phyloP scores from a whole-genome alignment of 2,797 vertebrate species.

The Enteromius afrohamiltoni region DNA sequence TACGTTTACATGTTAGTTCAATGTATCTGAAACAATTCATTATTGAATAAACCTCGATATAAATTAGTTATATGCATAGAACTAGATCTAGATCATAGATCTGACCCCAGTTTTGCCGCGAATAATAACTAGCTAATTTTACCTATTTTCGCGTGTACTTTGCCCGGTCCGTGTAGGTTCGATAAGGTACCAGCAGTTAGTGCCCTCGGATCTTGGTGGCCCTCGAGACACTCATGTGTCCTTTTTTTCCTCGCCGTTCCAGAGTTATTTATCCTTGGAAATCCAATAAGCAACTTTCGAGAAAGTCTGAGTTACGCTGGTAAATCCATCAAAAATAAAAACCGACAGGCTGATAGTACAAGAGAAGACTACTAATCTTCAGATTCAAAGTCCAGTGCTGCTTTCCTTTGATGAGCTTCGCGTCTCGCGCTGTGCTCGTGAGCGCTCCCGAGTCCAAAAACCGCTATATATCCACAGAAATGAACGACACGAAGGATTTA shows the following conservation, averaged over 20 bases:
- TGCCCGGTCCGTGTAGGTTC: conserved; percentile 43
- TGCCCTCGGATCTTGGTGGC: conserved; percentile 55
- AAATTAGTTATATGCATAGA: not conserved
- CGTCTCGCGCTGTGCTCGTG: conserved; percentile 30
- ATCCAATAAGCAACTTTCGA: conserved; percentile 23
- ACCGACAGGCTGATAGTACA: conserved; percentile 35
- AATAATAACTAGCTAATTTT: not conserved
- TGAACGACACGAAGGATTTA: conserved; percentile 14
- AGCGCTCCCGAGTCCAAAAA: conserved; percentile 44
- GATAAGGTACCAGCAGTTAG: conserved; percentile 48
- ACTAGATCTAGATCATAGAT: not conserved
- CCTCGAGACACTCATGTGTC: conserved; percentile 69
- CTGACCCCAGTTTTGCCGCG: not conserved
- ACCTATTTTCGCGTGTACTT: conserved; percentile 52
- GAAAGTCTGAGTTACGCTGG: conserved; percentile 34
- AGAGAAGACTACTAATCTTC: conserved; percentile 54
- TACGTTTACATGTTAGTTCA: no score
- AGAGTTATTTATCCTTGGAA: conserved; percentile 33
- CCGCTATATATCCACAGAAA: conserved; percentile 66
- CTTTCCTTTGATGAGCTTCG: conserved; percentile 49
- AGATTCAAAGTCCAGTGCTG: conserved; percentile 69
- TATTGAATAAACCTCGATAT: not conserved
- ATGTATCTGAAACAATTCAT: not conserved
- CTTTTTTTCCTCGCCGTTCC: conserved; percentile 16
- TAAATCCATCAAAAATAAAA: conserved; percentile 70